phyloP scores from a whole-genome alignment of 1,140 invertebrate genomes.

The Aporrectodea caliginosa region DNA sequence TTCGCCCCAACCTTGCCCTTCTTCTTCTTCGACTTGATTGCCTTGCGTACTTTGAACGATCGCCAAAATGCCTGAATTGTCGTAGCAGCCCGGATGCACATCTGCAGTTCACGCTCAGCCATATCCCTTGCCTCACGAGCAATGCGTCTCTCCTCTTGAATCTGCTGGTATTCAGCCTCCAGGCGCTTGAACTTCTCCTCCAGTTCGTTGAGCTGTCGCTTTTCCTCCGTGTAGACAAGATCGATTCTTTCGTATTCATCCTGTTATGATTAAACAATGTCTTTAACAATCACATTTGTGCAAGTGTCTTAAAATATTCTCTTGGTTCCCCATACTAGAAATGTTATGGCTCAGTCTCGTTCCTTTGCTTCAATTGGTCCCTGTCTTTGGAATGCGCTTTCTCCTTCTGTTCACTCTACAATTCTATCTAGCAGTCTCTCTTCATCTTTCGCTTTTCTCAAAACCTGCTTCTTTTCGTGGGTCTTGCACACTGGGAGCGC shows the following conservation, averaged over 20 bases:
- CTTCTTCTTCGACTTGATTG: slow-evolving; percentile 52
- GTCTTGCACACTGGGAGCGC: too few species aligned
- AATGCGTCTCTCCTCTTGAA: slow-evolving; percentile 48
- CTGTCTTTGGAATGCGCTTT: too few species aligned
- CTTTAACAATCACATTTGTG: background rate
- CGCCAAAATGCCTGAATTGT: slow-evolving; percentile 56
- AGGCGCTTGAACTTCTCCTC: slow-evolving; percentile 54
- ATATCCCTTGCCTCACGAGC: slow-evolving; percentile 48
- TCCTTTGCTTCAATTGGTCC: too few species aligned
- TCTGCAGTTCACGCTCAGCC: slow-evolving; percentile 48
- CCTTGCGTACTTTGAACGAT: slow-evolving; percentile 55
- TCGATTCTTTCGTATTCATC: slow-evolving; percentile 55
- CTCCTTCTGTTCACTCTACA: too few species aligned
- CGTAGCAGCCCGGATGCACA: slow-evolving; percentile 50
- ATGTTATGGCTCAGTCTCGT: too few species aligned
- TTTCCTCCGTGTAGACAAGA: slow-evolving; percentile 51
- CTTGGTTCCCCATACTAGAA: too few species aligned
- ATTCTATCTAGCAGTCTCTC: too few species aligned
- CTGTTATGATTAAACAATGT: slow-evolving; percentile 34
- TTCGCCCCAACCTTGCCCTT: slow-evolving; percentile 37
- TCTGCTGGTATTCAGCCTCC: slow-evolving; percentile 50
- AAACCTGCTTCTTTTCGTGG: too few species aligned
- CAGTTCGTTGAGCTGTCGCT: slow-evolving; percentile 53
- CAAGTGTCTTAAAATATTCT: background rate
- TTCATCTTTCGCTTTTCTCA: too few species aligned